phyloP scores from a whole-genome alignment of 2,113 vertebrate genomes.

The Ceyx margarethae region DNA sequence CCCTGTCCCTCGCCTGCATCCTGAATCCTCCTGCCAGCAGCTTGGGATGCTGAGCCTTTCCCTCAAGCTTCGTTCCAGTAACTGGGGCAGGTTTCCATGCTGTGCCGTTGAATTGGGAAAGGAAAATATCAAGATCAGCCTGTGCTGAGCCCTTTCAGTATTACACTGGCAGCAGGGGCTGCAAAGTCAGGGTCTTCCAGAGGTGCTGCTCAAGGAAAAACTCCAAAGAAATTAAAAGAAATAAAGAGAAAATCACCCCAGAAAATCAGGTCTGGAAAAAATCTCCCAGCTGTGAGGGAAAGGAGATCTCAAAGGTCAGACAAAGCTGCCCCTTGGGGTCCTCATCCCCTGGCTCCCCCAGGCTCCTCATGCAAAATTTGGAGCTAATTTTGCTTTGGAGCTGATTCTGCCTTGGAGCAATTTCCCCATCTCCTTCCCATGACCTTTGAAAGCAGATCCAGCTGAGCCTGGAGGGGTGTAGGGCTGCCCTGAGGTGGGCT shows the following conservation, averaged over 20 bases:
- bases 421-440: neutral
- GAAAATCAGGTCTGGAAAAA: neutral
- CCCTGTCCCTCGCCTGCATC: neutral
- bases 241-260: neutral
- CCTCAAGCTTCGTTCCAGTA: slow-evolving; percentile 6
- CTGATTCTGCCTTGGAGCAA: neutral
- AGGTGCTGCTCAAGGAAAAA: neutral
- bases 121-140: neutral
- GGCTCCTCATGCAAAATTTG: neutral
- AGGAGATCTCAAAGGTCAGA: neutral
- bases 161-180: fast-evolving
- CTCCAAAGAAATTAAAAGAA: neutral
- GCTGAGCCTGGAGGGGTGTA: neutral
- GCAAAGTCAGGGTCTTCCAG: neutral
- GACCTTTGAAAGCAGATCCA: neutral
- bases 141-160: neutral
- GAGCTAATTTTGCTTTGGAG: neutral
- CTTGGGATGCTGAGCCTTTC: neutral
- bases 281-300: neutral
- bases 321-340: fast-evolving
- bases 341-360: neutral
- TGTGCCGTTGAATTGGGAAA: neutral
- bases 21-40: neutral
- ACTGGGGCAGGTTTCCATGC: slow-evolving; percentile 17
- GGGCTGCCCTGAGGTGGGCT: fast-evolving